phyloP scores from a whole-genome alignment of 2,113 vertebrate species.

The Eubucco bourcierii region DNA sequence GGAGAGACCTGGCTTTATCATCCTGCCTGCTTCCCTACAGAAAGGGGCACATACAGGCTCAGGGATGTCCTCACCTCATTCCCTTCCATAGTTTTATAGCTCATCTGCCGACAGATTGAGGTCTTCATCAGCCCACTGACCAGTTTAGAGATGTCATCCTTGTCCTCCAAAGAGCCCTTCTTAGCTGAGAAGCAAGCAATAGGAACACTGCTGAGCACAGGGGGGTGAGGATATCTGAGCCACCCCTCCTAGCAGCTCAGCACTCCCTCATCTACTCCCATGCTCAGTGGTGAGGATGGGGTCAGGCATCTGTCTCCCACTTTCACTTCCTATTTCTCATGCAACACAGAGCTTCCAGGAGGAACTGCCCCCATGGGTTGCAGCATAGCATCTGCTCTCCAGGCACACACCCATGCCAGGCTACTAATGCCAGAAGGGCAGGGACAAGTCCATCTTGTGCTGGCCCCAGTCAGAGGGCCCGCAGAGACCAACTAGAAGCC shows the following conservation, averaged over 20 bases:
- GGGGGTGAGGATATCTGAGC: background rate
- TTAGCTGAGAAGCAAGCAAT: constrained; percentile 74
- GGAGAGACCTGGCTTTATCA: background rate
- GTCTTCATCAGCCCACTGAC: constrained; percentile 91
- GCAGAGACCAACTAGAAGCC: background rate
- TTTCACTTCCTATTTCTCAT: constrained; percentile 68
- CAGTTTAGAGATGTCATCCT: constrained; percentile 90
- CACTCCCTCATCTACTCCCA: background rate
- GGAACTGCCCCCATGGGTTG: constrained; percentile 11
- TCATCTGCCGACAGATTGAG: constrained; percentile 89
- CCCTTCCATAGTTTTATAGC: constrained; percentile 84
- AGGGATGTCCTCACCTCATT: constrained; percentile 76
- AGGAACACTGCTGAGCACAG: background rate
- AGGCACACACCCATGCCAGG: constrained; percentile 2
- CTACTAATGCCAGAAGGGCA: background rate
- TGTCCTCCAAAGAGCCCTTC: constrained; percentile 82
- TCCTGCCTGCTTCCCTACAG: background rate
- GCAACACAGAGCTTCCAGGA: constrained; percentile 6
- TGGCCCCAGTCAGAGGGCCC: background rate
- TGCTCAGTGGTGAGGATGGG: background rate
- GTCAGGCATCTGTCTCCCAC: background rate
- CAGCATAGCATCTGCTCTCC: background rate
- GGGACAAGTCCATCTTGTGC: background rate
- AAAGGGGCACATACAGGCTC: accelerated
- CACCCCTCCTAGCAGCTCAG: background rate